Evolutionary conservation across 37 sponge, comb jelly and placozoan genomes (phyloP).

Genomic region (Theonella swinhoei): DNA sequence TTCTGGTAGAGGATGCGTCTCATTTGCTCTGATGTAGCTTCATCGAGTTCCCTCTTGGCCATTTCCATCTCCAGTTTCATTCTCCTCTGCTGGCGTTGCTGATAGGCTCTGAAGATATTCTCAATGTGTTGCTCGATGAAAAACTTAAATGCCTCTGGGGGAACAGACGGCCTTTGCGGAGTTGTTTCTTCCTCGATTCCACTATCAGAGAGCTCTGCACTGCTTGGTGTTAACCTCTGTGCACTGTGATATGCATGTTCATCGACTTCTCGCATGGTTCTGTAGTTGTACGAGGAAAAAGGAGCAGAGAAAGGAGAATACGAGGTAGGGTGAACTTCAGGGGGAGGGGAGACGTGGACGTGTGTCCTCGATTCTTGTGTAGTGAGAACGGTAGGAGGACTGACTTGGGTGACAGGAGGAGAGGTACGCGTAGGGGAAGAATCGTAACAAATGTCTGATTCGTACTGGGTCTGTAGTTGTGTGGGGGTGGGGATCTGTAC

Average conservation of each 20-base stretch:
- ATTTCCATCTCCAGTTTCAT: constrained; percentile 87
- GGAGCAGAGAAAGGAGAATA: constrained; percentile 77
- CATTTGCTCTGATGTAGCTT: constrained; percentile 85
- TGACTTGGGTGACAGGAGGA: constrained; percentile 23
- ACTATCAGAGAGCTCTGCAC: constrained; percentile 58
- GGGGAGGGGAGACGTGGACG: constrained; percentile 78
- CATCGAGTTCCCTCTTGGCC: constrained; percentile 82
- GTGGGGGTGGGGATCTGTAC: background rate
- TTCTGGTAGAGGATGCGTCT: constrained; percentile 80
- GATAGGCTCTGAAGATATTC: constrained; percentile 76
- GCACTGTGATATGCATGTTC: background rate
- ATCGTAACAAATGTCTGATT: constrained; percentile 23
- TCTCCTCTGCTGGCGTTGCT: constrained; percentile 82
- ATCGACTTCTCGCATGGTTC: background rate
- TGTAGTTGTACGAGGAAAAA: constrained; percentile 33
- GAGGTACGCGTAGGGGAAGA: constrained; percentile 60
- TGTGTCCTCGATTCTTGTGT: constrained; percentile 35
- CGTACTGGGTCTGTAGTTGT: constrained; percentile 7
- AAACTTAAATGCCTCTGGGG: constrained; percentile 96
- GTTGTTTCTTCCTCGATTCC: constrained; percentile 77
- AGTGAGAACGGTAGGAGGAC: constrained; percentile 18
- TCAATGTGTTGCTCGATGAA: constrained; percentile 95
- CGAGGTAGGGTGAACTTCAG: constrained; percentile 64
- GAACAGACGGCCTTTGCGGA: constrained; percentile 56
- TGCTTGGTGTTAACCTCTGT: constrained; percentile 1